Base-by-base conservation (phyloP, 1,140 invertebrate species). In the Gonioctena quinquepunctata region DNA sequence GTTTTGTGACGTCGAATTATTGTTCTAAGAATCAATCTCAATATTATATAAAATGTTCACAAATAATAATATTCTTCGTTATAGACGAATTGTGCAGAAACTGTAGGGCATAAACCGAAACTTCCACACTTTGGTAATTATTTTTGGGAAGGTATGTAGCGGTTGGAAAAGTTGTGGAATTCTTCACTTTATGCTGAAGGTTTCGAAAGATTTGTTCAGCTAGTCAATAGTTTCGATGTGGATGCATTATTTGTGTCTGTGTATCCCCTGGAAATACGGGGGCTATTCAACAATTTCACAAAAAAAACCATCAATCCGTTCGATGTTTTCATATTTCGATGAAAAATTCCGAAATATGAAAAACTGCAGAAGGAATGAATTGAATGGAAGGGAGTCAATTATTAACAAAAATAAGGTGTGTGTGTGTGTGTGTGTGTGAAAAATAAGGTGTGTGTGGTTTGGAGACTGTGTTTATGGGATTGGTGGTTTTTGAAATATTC, bases 121-220 rank as follows among this genome's bases (percentile, higher is more conserved):
- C n/a, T n/a, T n/a, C n/a, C n/a, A n/a, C n/a, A n/a, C n/a, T n/a
- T n/a, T 56, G 8, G 13, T 23, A 13, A 57, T 21, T 5, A 23
- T 57, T 57, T 57, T 25, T 13, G 54, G 22, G n/a, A 57, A 25
- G 54, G 54, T 57, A 25, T 57, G 54, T 57, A 25, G 54, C 54
- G 54, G 54, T 21, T 23, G 54, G 22, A 22, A 57, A 57, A 13
- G 22, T 23, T 21, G 21, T 25, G 54, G 23, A 57, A 57, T 57
- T 57, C 23, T 57, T 57, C 54, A 57, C 54, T n/a, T 57, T 25
- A 57, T 22, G 54, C 54, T 57, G 54, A 22, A 57, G 54, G 54
- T 57, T 57, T 57, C 54, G 54, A 57, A 57, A 57, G 16, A 25
- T 57, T 21, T 19, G 16, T 57, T 57, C 23, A 57, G 13, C 13